Percentiles rank a stretch among this genome's conserved stretches.
phyloP scores from a whole-genome alignment of 2,797 vertebrate species.

The Spinus olivaceus region DNA sequence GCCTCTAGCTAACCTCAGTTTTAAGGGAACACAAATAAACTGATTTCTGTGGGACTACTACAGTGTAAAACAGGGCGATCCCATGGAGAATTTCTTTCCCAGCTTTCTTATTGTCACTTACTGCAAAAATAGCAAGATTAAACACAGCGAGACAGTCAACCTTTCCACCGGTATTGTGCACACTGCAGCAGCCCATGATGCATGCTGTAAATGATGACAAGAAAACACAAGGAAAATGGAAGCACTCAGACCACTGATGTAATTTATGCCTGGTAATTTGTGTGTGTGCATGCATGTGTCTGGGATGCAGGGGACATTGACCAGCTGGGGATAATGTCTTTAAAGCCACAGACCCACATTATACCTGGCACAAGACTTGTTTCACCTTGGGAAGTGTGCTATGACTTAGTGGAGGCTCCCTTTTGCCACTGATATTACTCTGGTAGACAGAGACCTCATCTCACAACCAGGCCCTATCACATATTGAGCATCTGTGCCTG shows the following conservation, averaged over 20 bases:
- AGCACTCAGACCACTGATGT: not conserved
- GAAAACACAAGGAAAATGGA: not conserved
- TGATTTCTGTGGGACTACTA: not conserved
- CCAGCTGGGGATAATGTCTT: not conserved
- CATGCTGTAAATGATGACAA: not conserved
- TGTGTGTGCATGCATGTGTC: not conserved
- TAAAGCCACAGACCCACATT: not conserved
- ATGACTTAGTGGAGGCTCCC: not conserved
- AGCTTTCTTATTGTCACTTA: not conserved
- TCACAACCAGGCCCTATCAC: not conserved
- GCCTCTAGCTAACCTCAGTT: not conserved
- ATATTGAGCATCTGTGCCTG: slow-evolving; percentile 26
- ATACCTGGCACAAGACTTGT: not conserved
- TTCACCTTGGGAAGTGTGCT: not conserved
- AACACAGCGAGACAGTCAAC: not conserved
- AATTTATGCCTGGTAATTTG: not conserved
- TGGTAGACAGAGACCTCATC: not conserved
- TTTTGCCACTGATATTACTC: not conserved
- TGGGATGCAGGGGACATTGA: not conserved
- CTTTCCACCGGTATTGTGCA: not conserved
- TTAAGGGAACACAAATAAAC: not conserved
- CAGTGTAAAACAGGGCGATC: not conserved
- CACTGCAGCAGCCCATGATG: not conserved
- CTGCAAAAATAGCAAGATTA: not conserved
- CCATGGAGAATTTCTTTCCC: not conserved